These are phyloP conservation scores for Carassius auratus DNA, from an alignment of 2,113 vertebrate genomes.

Conservation along the genomic window DNA sequence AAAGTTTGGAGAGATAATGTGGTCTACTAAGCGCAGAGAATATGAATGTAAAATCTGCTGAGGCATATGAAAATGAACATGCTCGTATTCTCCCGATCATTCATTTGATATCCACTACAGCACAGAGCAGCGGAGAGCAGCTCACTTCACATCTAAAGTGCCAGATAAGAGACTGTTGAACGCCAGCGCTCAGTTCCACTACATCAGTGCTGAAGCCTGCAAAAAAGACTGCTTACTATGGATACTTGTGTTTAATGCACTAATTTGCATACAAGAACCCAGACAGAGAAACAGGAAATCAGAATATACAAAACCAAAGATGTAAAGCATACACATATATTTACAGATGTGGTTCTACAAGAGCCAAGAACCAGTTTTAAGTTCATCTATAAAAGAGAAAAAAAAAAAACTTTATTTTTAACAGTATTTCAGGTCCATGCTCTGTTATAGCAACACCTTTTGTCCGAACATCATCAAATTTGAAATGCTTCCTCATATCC, in stretches of 20 bases:
- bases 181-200: not conserved
- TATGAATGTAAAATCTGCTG: slow-evolving; percentile 30
- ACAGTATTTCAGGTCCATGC: not conserved
- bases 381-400: not conserved
- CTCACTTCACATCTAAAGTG: slow-evolving; percentile 30
- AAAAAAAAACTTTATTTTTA: not conserved
- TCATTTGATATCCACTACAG: slow-evolving; percentile 22
- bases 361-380: not conserved
- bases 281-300: not conserved
- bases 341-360: too few species aligned
- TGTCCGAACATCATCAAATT: not conserved
- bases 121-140: not conserved
- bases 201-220: not conserved
- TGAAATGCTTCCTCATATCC: not conserved
- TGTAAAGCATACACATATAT: not conserved
- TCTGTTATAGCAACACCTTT: not conserved
- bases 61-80: slow-evolving; percentile 15
- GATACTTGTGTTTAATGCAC: not conserved
- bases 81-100: slow-evolving; percentile 8
- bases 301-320: not conserved
- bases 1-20: slow-evolving; percentile 21
- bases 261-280: not conserved
- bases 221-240: not conserved
- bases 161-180: slow-evolving; percentile 5
- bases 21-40: not conserved